Base-by-base conservation (phyloP, 2,797 vertebrate genomes). In the Kryptopterus vitreolus region DNA sequence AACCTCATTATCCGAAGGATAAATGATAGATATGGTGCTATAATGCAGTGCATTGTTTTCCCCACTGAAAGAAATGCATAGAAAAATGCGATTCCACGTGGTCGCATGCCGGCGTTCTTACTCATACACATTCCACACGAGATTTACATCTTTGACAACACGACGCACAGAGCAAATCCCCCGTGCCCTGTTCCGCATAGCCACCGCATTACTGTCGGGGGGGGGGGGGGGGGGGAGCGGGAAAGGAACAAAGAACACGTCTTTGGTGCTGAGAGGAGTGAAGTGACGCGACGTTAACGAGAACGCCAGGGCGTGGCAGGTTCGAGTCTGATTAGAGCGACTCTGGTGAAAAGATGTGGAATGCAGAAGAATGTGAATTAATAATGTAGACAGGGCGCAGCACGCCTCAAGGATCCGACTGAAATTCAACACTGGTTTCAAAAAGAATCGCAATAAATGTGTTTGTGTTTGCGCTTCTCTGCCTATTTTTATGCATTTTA, bases 341-440 rank as follows among this genome's bases (percentile, higher is more conserved):
- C 70, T 84, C 53, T 38, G 59, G 33, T 50, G 29, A 61, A 80
- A 63, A 75, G 63, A 70, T 50, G 65, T 68, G 76, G 35, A 58
- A 62, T 76, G 38, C 7, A 31, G 57, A 76, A 73, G 74, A 77
- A 74, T 72, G 15, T 61, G 80, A 66, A 82, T 83, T 58, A 85
- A 85, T 85, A 74, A 84, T 79, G 77, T 74, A 85, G 72, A 78
- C 73, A 74, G 77, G 70, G 82, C 63, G 85, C 20, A n/a, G 69
- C n/a, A 76, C 9, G 83, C 57, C 84, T 85, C 7, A 1, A 53
- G 26, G 18, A 71, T 16, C 9, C n/a, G 53, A 22, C 53, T 26
- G 2, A 38, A 33, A 71, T 33, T 52, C 26, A 70, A 20, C 33
- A 50, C 69, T 12, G 46, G 38, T 46, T 26, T 26, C 0, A 29